These are phyloP conservation scores for Rhombomys opimus DNA, from an alignment of 2,113 vertebrate species.

Conservation along the genomic window DNA sequence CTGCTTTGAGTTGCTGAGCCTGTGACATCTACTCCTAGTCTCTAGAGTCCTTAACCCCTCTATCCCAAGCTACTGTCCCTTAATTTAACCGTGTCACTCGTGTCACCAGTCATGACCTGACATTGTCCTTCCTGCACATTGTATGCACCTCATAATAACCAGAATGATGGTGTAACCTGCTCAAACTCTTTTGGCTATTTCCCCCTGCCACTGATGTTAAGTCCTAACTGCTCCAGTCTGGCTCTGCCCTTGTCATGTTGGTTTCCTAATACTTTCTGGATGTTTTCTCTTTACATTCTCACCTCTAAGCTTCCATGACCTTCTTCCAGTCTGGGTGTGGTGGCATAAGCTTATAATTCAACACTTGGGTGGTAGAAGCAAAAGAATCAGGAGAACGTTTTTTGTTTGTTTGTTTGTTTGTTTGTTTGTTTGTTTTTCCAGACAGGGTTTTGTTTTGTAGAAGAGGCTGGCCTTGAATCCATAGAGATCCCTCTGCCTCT, in stretches of 20 bases:
- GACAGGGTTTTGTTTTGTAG: no score
- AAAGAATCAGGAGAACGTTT: not conserved
- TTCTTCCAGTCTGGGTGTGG: not conserved
- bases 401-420: no score
- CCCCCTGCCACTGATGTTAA: not conserved
- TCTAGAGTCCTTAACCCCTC: not conserved
- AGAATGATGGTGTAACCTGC: not conserved
- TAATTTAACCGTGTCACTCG: not conserved
- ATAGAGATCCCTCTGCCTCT: no score
- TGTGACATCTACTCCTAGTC: not conserved
- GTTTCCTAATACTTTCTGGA: not conserved
- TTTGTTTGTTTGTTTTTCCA: no score
- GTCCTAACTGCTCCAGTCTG: not conserved
- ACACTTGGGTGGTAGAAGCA: not conserved
- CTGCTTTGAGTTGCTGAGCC: not conserved
- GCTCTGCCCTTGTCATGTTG: not conserved
- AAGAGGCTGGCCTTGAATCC: no score
- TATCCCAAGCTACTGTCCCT: not conserved
- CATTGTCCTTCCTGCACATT: not conserved
- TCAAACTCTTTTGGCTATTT: not conserved
- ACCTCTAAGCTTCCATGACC: not conserved
- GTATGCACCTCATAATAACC: not conserved
- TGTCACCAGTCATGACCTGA: not conserved
- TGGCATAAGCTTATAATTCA: not conserved
- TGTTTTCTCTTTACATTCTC: not conserved